phyloP scores from a whole-genome alignment of 2,888 invertebrate species.

The Agapostemon virescens region DNA sequence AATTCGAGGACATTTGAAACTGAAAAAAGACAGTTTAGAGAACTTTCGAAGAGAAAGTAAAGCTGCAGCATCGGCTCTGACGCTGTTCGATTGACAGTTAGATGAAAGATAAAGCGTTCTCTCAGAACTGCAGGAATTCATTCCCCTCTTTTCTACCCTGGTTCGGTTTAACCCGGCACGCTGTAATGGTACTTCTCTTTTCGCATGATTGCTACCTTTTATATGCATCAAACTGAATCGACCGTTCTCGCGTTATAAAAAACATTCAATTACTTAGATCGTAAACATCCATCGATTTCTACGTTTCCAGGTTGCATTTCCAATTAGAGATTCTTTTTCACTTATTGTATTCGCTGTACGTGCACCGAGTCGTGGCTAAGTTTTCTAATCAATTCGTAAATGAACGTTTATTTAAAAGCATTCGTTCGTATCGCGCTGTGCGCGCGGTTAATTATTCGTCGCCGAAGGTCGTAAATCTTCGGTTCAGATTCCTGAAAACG shows the following conservation, averaged over 20 bases:
- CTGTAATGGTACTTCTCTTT: conserved; percentile 28
- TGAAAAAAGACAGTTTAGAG: conserved; percentile 32
- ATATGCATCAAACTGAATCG: conserved; percentile 25
- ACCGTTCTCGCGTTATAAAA: neutral
- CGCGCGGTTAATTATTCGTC: too few relatives aligned
- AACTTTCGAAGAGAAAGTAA: conserved; percentile 49
- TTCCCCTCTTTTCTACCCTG: conserved; percentile 39
- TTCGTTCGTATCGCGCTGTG: too few relatives aligned
- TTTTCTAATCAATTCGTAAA: neutral
- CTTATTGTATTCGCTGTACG: neutral
- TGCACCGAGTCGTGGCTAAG: neutral
- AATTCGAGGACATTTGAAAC: conserved; percentile 10
- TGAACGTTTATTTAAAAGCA: neutral
- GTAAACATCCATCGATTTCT: conserved; percentile 18
- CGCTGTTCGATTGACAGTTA: conserved; percentile 47
- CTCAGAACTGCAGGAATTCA: conserved; percentile 60
- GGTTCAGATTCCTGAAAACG: too few relatives aligned
- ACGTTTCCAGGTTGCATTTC: neutral
- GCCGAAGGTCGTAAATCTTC: too few relatives aligned
- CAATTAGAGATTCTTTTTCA: neutral
- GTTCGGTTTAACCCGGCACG: conserved; percentile 23
- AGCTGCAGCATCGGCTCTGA: conserved; percentile 32
- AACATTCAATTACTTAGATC: conserved; percentile 36
- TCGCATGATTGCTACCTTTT: conserved; percentile 42
- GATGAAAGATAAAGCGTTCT: conserved; percentile 60